Evolutionary conservation across 2,888 invertebrate species (phyloP).

Genomic region (Brachypalpus laphriformis): DNA sequence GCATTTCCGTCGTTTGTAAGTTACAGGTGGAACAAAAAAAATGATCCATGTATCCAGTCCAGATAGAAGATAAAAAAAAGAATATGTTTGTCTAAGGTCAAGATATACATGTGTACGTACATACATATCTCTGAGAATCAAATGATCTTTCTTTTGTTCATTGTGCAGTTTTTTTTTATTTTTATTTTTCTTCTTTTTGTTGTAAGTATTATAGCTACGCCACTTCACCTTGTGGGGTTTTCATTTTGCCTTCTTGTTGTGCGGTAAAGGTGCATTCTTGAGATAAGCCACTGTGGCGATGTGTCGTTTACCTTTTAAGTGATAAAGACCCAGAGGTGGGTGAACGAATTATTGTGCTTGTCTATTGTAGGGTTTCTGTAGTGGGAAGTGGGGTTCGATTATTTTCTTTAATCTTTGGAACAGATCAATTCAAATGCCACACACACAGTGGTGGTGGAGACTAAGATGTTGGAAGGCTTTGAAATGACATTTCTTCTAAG

Average conservation of each 20-base stretch:
- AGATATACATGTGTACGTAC: conserved; percentile 38
- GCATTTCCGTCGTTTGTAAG: conserved; percentile 46
- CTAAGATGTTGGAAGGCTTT: background rate
- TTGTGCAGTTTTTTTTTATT: conserved; percentile 6
- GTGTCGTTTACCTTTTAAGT: conserved; percentile 76
- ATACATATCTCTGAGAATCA: conserved; percentile 23
- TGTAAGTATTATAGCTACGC: conserved; percentile 25
- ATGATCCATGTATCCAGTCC: background rate
- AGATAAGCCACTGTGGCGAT: conserved; percentile 76
- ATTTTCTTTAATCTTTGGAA: conserved; percentile 46
- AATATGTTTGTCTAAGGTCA: conserved; percentile 67
- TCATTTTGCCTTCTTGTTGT: conserved; percentile 25
- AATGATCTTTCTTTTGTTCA: conserved; percentile 34
- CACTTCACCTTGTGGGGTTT: conserved; percentile 41
- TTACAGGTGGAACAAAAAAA: conserved; percentile 17
- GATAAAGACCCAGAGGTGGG: conserved; percentile 68
- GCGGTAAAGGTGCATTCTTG: conserved; percentile 76
- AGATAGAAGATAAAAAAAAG: conserved; percentile 26
- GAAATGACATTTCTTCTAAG: conserved; percentile 5
- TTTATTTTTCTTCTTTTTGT: background rate
- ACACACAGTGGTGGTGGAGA: background rate
- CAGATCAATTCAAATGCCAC: conserved; percentile 60
- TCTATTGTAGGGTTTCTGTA: conserved; percentile 68
- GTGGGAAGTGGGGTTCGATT: conserved; percentile 32
- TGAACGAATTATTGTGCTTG: conserved; percentile 69